Conservation (phyloP, 1,140 invertebrate genomes). For the Drosophila murphyi region DNA sequence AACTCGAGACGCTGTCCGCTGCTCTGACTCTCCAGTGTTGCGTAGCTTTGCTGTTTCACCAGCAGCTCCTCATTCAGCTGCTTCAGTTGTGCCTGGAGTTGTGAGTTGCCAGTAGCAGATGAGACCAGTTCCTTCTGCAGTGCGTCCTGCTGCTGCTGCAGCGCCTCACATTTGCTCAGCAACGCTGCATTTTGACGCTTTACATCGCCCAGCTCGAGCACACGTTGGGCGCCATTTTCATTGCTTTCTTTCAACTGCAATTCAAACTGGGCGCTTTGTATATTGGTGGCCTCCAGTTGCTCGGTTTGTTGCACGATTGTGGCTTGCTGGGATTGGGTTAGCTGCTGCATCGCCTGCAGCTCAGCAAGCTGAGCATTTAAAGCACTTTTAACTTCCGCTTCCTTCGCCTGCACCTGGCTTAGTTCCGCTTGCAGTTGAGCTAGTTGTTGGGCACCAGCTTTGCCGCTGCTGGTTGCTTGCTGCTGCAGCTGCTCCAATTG, state of each 20-base stretch:
- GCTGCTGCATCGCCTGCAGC: conserved; percentile 20
- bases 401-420: conserved; percentile 21
- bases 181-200: conserved; percentile 49
- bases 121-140: conserved; percentile 51
- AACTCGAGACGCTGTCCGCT: conserved; percentile 40
- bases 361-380: conserved; percentile 11
- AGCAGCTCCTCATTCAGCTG: conserved; percentile 55
- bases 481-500: conserved; percentile 61
- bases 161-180: conserved; percentile 50
- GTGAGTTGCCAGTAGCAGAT: conserved; percentile 9
- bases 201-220: conserved; percentile 55
- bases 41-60: conserved; percentile 52
- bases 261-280: conserved; percentile 21
- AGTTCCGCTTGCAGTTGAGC: conserved; percentile 50
- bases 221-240: conserved; percentile 35
- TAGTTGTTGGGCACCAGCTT: conserved; percentile 39
- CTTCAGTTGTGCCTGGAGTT: conserved; percentile 40
- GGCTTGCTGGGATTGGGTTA: conserved; percentile 35
- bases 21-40: conserved; percentile 25
- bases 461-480: conserved; percentile 24
- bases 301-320: conserved; percentile 39
- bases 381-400: conserved; percentile 1
- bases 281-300: conserved; percentile 15
- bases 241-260: conserved; percentile 30
- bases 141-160: conserved; percentile 47